These are phyloP conservation scores for Dufourea novaeangliae DNA, from an alignment of 1,140 invertebrate species.

Conservation along the genomic window DNA sequence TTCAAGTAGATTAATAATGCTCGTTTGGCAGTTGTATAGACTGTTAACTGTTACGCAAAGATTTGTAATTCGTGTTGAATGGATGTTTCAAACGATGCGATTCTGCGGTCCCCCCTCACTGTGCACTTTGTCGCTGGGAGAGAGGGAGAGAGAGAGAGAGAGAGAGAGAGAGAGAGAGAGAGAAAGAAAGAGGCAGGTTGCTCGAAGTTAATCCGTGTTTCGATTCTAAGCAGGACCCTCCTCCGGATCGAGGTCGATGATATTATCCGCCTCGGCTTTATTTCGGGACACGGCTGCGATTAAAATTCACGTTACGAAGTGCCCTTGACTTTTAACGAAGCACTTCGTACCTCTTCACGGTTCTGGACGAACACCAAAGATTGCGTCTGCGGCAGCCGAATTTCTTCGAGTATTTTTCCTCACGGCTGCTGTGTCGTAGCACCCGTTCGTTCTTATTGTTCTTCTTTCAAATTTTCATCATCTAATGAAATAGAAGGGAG, in stretches of 20 bases:
- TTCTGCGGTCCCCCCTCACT: constrained; percentile 25
- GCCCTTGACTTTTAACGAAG: constrained; percentile 67
- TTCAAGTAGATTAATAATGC: too few relatives aligned
- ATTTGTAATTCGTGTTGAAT: constrained; percentile 14
- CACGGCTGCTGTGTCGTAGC: not conserved
- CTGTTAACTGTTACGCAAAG: constrained; percentile 10
- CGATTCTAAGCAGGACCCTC: constrained; percentile 53
- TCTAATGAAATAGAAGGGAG: too few relatives aligned
- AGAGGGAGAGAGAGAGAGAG: not conserved
- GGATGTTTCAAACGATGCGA: constrained; percentile 34
- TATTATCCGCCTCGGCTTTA: constrained; percentile 60
- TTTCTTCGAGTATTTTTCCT: constrained; percentile 14
- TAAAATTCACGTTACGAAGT: constrained; percentile 67
- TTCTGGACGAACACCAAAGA: constrained; percentile 20
- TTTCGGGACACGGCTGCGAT: constrained; percentile 62
- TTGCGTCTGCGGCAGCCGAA: not conserved
- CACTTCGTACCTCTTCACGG: constrained; percentile 43
- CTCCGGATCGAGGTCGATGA: constrained; percentile 58
- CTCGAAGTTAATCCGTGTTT: constrained; percentile 61
- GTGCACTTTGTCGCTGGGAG: constrained; percentile 43
- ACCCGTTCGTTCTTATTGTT: not conserved
- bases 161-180: too few relatives aligned
- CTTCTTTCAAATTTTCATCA: not conserved
- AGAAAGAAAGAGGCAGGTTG: constrained; percentile 51
- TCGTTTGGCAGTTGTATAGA: not conserved